Percentiles rank a stretch among this genome's conserved stretches.
These are phyloP conservation scores for Taenaris catops DNA, from an alignment of 2,888 invertebrate species.

Conservation along the genomic window DNA sequence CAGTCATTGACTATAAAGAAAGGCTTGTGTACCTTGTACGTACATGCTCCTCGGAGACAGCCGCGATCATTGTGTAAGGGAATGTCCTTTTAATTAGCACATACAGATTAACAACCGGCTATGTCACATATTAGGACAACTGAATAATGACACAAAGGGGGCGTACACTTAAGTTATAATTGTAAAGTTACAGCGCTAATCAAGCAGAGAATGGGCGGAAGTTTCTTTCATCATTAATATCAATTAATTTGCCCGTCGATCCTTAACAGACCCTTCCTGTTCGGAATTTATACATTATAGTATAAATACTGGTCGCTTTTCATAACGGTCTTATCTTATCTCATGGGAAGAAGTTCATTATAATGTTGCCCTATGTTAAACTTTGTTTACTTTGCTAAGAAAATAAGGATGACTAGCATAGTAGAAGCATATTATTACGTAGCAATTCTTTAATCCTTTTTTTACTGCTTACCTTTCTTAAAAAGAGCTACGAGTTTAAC, in stretches of 20 bases:
- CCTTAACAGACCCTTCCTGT: conserved; percentile 24
- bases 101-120: conserved; percentile 64
- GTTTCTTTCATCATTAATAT: conserved; percentile 25
- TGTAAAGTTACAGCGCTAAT: conserved; percentile 26
- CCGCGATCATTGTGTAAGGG: conserved; percentile 65
- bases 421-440: no score
- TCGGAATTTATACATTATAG: neutral
- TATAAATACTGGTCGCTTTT: conserved; percentile 7
- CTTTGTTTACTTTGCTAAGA: conserved; percentile 1
- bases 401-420: no score
- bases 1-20: conserved; percentile 59
- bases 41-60: conserved; percentile 53
- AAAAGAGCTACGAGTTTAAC: no score
- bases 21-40: conserved; percentile 43
- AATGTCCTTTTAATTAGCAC: conserved; percentile 71
- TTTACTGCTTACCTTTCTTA: no score
- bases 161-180: conserved; percentile 26
- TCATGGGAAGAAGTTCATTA: conserved; percentile 5
- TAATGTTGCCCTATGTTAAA: conserved; percentile 6
- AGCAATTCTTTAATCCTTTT: no score
- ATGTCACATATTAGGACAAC: conserved; percentile 54
- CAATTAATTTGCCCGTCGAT: conserved; percentile 26
- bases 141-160: conserved; percentile 57
- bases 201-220: conserved; percentile 27
- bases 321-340: conserved; percentile 2